These are phyloP conservation scores for Corydoras sp. DNA, from an alignment of 2,113 vertebrate genomes.

Conservation along the genomic window DNA sequence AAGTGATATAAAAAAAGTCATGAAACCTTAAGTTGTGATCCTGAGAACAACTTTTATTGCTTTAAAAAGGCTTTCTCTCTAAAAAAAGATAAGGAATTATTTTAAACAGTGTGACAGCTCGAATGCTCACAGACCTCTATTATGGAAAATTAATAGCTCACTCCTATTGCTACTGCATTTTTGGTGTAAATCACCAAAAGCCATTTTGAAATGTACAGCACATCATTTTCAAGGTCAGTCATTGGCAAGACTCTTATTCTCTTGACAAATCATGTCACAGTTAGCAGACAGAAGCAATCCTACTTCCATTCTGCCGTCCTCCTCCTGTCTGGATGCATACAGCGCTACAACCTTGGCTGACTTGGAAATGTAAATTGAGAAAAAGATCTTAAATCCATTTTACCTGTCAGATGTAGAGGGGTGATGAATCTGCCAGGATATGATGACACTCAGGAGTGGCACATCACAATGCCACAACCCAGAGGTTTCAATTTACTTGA, in stretches of 20 bases:
- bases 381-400: background rate
- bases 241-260: background rate
- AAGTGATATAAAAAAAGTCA: too few relatives aligned
- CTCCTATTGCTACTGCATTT: background rate
- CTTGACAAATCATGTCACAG: slow-evolving; percentile 5
- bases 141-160: background rate
- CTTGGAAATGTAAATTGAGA: slow-evolving; percentile 5
- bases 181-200: background rate
- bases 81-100: background rate
- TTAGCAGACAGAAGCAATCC: background rate
- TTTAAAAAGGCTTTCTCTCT: background rate
- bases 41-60: background rate
- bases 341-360: slow-evolving; percentile 1
- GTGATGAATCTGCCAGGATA: background rate
- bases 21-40: too few relatives aligned
- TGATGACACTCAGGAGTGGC: background rate
- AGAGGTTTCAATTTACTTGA: background rate
- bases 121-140: background rate
- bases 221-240: background rate
- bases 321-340: slow-evolving; percentile 11
- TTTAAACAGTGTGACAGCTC: background rate
- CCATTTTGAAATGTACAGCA: background rate
- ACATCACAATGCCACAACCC: background rate
- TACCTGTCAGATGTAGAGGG: background rate
- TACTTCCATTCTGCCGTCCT: background rate